phyloP scores from a whole-genome alignment of 2,113 vertebrate species.

The Nettapus auritus region DNA sequence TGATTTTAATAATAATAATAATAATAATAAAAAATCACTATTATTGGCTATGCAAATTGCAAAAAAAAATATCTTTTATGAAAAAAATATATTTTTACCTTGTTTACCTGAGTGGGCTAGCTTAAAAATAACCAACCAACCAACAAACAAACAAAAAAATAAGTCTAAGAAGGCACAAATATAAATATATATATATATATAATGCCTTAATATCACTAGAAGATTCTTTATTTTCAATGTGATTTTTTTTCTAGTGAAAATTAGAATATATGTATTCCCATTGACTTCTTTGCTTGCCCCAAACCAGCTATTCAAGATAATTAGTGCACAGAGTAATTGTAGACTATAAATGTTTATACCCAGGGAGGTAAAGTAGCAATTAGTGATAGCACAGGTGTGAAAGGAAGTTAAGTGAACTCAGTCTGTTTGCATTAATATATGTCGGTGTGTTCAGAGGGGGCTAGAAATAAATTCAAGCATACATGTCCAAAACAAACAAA shows the following conservation, averaged over 20 bases:
- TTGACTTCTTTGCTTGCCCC: slow-evolving; percentile 3
- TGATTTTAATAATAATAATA: too few relatives aligned
- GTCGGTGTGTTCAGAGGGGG: background rate
- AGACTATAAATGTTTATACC: slow-evolving; percentile 41
- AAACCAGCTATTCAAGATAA: slow-evolving; percentile 43
- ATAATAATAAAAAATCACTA: too few relatives aligned
- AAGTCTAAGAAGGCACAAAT: too few relatives aligned
- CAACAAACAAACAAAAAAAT: background rate
- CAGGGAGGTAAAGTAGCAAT: slow-evolving; percentile 42
- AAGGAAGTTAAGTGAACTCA: slow-evolving; percentile 19
- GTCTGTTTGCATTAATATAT: background rate
- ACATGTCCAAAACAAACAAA: background rate
- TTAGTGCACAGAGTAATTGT: slow-evolving; percentile 42
- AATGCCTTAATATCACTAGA: background rate
- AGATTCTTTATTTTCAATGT: background rate
- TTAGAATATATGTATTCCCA: background rate
- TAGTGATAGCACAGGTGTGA: slow-evolving; percentile 49
- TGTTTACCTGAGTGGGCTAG: background rate
- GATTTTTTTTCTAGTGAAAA: too few relatives aligned
- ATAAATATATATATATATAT: background rate
- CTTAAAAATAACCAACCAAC: background rate
- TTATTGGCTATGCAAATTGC: background rate
- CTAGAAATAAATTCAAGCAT: background rate
- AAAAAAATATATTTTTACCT: too few relatives aligned
- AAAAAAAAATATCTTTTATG: background rate